These are phyloP conservation scores for Chrysolina haemoptera DNA, from an alignment of 2,888 invertebrate genomes.

Conservation along the genomic window DNA sequence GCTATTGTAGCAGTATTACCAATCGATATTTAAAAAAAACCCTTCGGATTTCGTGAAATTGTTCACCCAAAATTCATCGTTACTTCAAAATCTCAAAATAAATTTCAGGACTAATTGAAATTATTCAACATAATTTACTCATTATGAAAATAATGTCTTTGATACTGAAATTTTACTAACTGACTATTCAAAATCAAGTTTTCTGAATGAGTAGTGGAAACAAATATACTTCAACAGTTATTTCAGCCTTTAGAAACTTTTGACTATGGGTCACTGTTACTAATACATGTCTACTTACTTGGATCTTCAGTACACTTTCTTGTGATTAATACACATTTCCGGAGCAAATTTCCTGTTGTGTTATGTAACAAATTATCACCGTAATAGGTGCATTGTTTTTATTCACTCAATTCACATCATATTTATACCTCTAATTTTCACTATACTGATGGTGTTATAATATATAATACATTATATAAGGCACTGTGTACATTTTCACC, in stretches of 20 bases:
- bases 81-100: too few species aligned
- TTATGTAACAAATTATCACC: constrained; percentile 21
- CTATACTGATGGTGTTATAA: constrained; percentile 14
- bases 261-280: constrained; percentile 28
- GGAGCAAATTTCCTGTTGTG: not conserved
- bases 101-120: too few species aligned
- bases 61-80: too few species aligned
- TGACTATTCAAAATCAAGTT: too few species aligned
- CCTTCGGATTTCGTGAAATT: too few species aligned
- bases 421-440: constrained; percentile 10
- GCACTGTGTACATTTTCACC: constrained; percentile 19
- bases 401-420: constrained; percentile 6
- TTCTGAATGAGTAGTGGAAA: too few species aligned
- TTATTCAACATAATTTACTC: too few species aligned
- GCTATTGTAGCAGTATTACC: too few species aligned
- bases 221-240: not conserved
- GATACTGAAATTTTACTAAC: not conserved
- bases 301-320: constrained; percentile 43
- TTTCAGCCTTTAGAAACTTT: not conserved
- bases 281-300: constrained; percentile 36
- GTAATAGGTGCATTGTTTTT: constrained; percentile 6
- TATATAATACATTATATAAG: not conserved
- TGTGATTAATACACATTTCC: constrained; percentile 57
- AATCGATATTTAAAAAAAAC: too few species aligned
- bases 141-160: too few species aligned